phyloP scores from a whole-genome alignment of 1,140 invertebrate species.

The Halyomorpha halys region DNA sequence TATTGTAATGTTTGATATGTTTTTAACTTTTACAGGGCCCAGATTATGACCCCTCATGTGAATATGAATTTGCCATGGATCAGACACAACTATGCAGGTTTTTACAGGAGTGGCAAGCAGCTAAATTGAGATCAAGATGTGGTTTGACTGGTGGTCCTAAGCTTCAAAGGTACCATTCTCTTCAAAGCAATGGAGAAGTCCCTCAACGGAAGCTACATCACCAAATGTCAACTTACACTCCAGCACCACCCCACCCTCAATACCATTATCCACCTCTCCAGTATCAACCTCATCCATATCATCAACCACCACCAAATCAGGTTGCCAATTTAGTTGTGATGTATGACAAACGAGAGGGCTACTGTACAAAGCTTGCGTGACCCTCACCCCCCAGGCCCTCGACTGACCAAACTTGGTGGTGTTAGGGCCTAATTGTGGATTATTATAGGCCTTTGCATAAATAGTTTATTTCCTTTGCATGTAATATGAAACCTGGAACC shows the following conservation, averaged over 20 bases:
- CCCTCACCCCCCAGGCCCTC: conserved; percentile 20
- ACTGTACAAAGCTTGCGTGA: conserved; percentile 32
- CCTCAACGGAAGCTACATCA: conserved; percentile 17
- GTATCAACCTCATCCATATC: neutral
- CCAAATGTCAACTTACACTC: conserved; percentile 9
- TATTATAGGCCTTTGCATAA: no score
- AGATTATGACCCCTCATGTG: conserved; percentile 29
- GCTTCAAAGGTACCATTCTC: conserved; percentile 22
- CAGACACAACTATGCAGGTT: conserved; percentile 27
- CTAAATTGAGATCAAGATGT: conserved; percentile 25
- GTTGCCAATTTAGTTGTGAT: conserved; percentile 29
- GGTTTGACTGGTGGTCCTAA: neutral
- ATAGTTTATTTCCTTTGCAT: no score
- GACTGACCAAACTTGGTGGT: neutral
- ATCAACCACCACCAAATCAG: conserved; percentile 20
- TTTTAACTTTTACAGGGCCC: conserved; percentile 24
- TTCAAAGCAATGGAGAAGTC: conserved; percentile 24
- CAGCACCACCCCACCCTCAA: conserved; percentile 1
- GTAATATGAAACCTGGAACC: no score
- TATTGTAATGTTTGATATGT: no score
- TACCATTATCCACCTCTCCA: conserved; percentile 7
- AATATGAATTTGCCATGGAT: conserved; percentile 29
- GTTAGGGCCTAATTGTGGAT: neutral
- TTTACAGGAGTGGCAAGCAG: conserved; percentile 29
- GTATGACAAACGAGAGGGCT: conserved; percentile 29